A percentile compares a stretch with the other conserved stretches of the same genome.
Conservation (phyloP, 2,797 vertebrate genomes). For the Galagoides demidoff region DNA sequence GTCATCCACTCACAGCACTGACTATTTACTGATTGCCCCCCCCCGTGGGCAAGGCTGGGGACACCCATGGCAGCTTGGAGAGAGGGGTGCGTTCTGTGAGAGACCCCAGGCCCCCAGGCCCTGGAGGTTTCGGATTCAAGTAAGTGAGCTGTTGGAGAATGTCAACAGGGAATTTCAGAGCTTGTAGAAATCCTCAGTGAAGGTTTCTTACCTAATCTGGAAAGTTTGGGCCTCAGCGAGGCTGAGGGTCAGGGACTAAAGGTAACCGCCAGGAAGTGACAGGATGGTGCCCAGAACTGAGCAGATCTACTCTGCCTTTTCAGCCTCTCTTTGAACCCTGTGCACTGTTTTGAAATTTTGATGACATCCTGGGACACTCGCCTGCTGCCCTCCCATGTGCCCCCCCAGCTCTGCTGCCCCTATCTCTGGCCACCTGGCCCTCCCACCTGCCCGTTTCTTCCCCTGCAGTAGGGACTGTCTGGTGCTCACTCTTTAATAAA, state of each 20-base stretch:
- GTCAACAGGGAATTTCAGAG: not conserved
- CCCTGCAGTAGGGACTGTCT: accelerated
- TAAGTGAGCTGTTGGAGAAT: not conserved
- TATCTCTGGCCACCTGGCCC: no score
- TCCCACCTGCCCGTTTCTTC: not conserved
- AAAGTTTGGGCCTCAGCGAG: not conserved
- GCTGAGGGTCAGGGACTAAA: not conserved
- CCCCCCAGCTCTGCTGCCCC: accelerated
- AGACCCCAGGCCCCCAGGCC: not conserved
- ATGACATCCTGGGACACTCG: no score
- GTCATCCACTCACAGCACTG: accelerated
- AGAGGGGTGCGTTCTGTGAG: not conserved
- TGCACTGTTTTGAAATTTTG: not conserved
- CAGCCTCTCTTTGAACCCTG: not conserved
- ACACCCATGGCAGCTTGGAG: not conserved
- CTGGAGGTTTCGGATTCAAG: not conserved
- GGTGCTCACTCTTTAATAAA: not conserved
- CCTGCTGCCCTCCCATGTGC: accelerated
- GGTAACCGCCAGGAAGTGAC: no score
- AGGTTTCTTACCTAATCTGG: not conserved
- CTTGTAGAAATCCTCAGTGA: not conserved
- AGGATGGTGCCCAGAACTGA: not conserved
- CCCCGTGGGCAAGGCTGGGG: not conserved
- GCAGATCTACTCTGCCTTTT: not conserved
- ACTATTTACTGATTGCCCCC: not conserved